These are phyloP conservation scores for Dasypogon diadema DNA, from an alignment of 2,888 invertebrate species.

Conservation along the genomic window DNA sequence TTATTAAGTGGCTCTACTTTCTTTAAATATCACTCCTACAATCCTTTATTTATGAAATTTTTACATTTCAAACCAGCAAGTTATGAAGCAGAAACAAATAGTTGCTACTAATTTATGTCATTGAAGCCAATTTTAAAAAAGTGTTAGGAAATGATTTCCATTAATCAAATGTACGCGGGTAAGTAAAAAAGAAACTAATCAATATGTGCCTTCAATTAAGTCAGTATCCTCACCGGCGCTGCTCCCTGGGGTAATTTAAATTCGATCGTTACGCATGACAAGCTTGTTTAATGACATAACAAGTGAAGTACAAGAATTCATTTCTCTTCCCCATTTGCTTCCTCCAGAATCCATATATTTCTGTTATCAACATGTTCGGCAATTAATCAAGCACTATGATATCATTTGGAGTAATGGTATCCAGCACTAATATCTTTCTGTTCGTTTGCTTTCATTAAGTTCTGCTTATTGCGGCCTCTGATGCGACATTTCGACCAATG, in stretches of 20 bases:
- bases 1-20: too few species aligned
- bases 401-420: conserved; percentile 29
- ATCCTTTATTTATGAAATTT: too few species aligned
- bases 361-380: conserved; percentile 42
- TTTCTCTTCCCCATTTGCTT: conserved; percentile 15
- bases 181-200: too few species aligned
- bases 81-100: too few species aligned
- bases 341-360: conserved; percentile 5
- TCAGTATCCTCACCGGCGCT: background rate
- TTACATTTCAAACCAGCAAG: too few species aligned
- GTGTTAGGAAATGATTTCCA: too few species aligned
- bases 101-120: too few species aligned
- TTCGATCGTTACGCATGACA: conserved; percentile 38
- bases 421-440: conserved; percentile 32
- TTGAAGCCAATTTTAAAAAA: too few species aligned
- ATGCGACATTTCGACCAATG: background rate
- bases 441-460: conserved; percentile 22
- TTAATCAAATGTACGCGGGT: too few species aligned
- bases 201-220: too few species aligned
- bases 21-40: too few species aligned
- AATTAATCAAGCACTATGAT: conserved; percentile 46
- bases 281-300: conserved; percentile 8
- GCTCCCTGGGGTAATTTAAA: conserved; percentile 3
- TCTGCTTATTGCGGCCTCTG: background rate
- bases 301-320: conserved; percentile 12